Evolutionary conservation across 2,797 vertebrate genomes (phyloP), one percentile per base, ranked within the genome.

Genomic region (Cetoscarus ocellatus): DNA sequence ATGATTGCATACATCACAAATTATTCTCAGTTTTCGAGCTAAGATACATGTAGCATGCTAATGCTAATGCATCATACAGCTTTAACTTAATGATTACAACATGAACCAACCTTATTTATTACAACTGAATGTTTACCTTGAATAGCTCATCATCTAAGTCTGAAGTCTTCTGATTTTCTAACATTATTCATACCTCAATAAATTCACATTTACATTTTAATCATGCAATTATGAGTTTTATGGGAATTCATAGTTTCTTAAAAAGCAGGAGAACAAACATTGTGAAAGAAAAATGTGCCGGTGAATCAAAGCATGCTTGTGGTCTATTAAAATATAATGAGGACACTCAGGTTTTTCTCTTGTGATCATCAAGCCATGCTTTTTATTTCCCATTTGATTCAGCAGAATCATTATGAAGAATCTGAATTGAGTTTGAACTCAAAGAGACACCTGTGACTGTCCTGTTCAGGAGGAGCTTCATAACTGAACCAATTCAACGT

Each of bases 401-500:
- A 65, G 57, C 44, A 13, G 7, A 56, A 47, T 49, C 36, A 62
- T 74, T 61, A 51, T 43, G 1, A 47, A 48, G 61, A 36, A 39
- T 54, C 0, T 57, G 15, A 67, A 71, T 39, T 56, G 4, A 27
- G 27, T 27, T 27, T 27, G 59, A 54, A 11, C 62, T 80, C 65
- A 75, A 82, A 73, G 68, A 45, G 47, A 19, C 67, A 80, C 71
- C 73, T 78, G 79, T 63, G 68, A 59, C 70, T 8, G 45, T 67
- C 44, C 44, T 61, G 19, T 47, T 66, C 17, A 48, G 52, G 48
- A 70, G 64, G 14, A 8, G 44, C 67, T 78, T 85, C 36, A 59
- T 0, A 59, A 11, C 67, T 45, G 55, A n/a, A 19, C 10, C 55
- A 27, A 18, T 40, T 52, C 73, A 48, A 64, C 6, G 34, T 2